These are phyloP conservation scores for Helicoverpa armigera DNA, from an alignment of 1,140 invertebrate genomes.

Conservation along the genomic window DNA sequence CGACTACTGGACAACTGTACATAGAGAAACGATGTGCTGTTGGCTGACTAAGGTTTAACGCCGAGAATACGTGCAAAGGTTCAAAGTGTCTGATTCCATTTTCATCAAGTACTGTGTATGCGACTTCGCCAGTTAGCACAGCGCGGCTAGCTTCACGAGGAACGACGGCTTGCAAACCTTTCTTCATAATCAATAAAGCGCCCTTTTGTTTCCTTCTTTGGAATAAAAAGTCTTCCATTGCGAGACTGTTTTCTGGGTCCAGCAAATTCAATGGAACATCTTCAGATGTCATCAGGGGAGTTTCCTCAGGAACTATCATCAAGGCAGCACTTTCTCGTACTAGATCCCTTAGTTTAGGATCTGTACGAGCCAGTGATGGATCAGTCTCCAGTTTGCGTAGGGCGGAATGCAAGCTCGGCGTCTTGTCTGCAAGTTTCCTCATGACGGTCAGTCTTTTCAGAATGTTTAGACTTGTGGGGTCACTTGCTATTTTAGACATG, in stretches of 20 bases:
- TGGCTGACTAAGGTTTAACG: constrained; percentile 89
- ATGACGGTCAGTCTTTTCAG: constrained; percentile 91
- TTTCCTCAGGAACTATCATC: constrained; percentile 89
- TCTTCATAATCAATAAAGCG: constrained; percentile 91
- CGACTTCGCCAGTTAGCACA: constrained; percentile 91
- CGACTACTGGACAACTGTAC: constrained; percentile 88
- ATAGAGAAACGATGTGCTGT: constrained; percentile 89
- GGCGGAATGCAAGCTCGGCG: constrained; percentile 88
- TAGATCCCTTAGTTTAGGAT: constrained; percentile 90
- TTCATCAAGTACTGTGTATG: constrained; percentile 92
- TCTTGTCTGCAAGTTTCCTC: constrained; percentile 90
- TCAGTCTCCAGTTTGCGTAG: constrained; percentile 88
- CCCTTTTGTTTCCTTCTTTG: constrained; percentile 87
- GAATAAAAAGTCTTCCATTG: constrained; percentile 92
- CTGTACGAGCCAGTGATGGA: constrained; percentile 89
- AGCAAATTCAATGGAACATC: constrained; percentile 90
- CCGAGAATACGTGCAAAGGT: constrained; percentile 91
- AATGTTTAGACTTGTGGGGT: constrained; percentile 89
- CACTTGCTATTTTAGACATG: constrained; percentile 87
- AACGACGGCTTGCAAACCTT: constrained; percentile 92
- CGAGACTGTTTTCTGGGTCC: constrained; percentile 89
- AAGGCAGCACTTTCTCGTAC: constrained; percentile 91
- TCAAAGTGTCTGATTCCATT: constrained; percentile 92
- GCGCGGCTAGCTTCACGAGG: constrained; percentile 91
- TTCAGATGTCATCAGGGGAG: constrained; percentile 88